Base-by-base conservation (phyloP, 1,140 invertebrate species). In the Hydropsyche tenuis region DNA sequence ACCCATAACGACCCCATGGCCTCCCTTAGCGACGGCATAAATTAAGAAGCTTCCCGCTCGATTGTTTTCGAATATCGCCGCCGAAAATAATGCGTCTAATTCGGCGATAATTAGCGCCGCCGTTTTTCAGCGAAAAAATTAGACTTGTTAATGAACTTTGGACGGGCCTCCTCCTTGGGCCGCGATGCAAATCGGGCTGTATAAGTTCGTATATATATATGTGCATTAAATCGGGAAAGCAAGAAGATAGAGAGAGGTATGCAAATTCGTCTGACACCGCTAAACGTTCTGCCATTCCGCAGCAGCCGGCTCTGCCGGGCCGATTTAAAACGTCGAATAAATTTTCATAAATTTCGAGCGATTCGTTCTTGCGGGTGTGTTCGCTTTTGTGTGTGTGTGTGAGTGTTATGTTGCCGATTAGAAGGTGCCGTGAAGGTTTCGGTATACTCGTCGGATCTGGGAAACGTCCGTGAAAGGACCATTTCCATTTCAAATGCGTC, bases 251-350 rank as follows among this genome's bases (percentile, higher is more conserved):
- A 27, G 45, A 73, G 51, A 51, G 68, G 25, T 77, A 77, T 77
- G 75, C 60, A 77, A 74, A 77, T 77, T 69, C 37, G 30, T n/a
- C 73, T 70, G 69, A 73, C 75, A 76, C 72, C 51, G 75, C 75
- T 77, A 77, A 77, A 77, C 68, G 75, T 74, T 73, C 46, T 65
- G 56, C 71, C 73, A 69, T 74, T 63, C 72, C 69, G 27, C 22
- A 65, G 30, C 60, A 71, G 60, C 56, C 51, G 27, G 43, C 25
- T 22, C 30, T 46, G 53, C 65, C 45, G 25, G 64, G 64, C 65
- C 75, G 72, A 77, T 77, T 77, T 77, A 77, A 77, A 77, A 74
- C 42, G 72, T 74, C 73, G 75, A 77, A 77, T 77, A 77, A 46
- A 77, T 77, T 77, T 77, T 77, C 72, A 77, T 77, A 77, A 77